Percentiles rank a stretch among this genome's conserved stretches.
Conservation (phyloP, 2,113 vertebrate genomes). For the Pollimyrus isidori region DNA sequence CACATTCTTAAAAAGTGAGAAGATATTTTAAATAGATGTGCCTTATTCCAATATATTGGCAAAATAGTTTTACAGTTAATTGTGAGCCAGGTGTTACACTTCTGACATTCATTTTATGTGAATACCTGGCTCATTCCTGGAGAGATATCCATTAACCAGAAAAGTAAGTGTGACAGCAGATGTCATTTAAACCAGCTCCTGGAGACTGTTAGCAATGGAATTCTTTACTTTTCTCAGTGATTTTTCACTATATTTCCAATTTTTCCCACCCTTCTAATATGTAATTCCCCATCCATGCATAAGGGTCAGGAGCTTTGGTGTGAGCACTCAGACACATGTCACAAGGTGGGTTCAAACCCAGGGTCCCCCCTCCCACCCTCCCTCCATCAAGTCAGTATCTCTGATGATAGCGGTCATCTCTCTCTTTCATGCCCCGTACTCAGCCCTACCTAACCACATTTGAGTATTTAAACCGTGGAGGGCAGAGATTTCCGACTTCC, state of each 20-base stretch:
- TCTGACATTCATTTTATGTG: not conserved
- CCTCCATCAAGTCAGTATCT: not conserved
- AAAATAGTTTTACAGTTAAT: not conserved
- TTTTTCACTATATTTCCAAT: not conserved
- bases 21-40: not conserved
- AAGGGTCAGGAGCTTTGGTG: not conserved
- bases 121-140: not conserved
- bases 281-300: not conserved
- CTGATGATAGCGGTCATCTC: not conserved
- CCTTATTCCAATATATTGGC: not conserved
- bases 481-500: not conserved
- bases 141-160: slow-evolving; percentile 7
- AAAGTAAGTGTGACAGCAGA: slow-evolving; percentile 5
- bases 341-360: no score
- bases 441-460: not conserved
- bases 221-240: not conserved
- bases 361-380: not conserved
- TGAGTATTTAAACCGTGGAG: not conserved
- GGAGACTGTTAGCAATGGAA: not conserved
- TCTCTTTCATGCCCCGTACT: not conserved
- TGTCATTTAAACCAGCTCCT: slow-evolving; percentile 1
- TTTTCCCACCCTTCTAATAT: not conserved
- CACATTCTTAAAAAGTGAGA: not conserved
- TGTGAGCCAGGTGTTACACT: not conserved
- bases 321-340: not conserved